These are phyloP conservation scores for Pygoscelis antarcticus DNA, from an alignment of 2,113 vertebrate species.

Conservation along the genomic window DNA sequence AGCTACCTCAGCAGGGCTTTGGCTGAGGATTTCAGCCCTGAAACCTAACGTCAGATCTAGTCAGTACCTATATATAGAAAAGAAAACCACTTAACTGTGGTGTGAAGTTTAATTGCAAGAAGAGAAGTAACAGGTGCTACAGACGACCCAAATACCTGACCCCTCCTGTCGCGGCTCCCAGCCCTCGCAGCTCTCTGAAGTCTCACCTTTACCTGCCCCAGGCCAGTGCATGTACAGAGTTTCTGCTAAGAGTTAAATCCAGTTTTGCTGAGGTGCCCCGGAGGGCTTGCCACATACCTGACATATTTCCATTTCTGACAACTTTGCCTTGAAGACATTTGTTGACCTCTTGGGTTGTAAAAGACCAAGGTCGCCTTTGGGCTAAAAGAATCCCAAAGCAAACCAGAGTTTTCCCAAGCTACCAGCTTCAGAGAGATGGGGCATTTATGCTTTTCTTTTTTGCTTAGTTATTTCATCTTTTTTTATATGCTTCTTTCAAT, in stretches of 20 bases:
- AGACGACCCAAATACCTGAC: not conserved
- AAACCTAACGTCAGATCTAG: not conserved
- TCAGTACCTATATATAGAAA: not conserved
- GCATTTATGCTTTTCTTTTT: not conserved
- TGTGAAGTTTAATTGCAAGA: not conserved
- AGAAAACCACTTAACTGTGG: not conserved
- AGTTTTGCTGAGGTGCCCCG: slow-evolving; percentile 68
- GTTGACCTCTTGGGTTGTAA: slow-evolving; percentile 69
- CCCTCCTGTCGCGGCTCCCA: slow-evolving; percentile 1
- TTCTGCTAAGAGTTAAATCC: slow-evolving; percentile 64
- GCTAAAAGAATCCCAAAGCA: slow-evolving; percentile 39
- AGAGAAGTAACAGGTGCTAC: slow-evolving; percentile 9
- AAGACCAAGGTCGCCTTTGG: slow-evolving; percentile 58
- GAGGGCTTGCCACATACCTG: slow-evolving; percentile 78
- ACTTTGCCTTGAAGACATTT: slow-evolving; percentile 50
- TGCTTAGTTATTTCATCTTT: not conserved
- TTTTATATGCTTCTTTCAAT: not conserved
- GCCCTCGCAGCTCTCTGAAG: not conserved
- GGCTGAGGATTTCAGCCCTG: not conserved
- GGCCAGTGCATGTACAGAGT: not conserved
- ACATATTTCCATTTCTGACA: slow-evolving; percentile 79
- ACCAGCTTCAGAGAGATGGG: not conserved
- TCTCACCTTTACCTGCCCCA: slow-evolving; percentile 38
- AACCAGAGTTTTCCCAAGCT: slow-evolving; percentile 20
- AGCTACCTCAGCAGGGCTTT: not conserved